Evolutionary conservation across 53 echinoderm and acorn worm genomes (phyloP).

Genomic region (Paelopatides confundens): DNA sequence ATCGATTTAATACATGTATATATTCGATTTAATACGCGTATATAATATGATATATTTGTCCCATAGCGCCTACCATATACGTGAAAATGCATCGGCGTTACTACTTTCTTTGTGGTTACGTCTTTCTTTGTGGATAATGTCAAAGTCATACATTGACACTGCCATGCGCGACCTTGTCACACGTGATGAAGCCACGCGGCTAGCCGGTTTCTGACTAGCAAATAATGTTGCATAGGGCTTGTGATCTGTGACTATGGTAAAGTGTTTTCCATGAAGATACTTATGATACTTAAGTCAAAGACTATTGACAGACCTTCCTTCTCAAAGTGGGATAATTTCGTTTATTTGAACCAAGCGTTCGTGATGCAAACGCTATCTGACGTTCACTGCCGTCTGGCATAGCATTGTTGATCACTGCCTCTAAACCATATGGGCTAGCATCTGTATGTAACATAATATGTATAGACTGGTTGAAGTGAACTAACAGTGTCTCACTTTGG

Average conservation of each 20-base stretch:
- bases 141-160: constrained; percentile 45
- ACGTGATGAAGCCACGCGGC: constrained; percentile 54
- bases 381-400: neutral
- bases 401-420: neutral
- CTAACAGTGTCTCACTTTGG: neutral
- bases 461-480: neutral
- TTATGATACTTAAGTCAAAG: constrained; percentile 70
- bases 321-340: constrained; percentile 1
- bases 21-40: too few relatives aligned
- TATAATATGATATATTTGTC: too few relatives aligned
- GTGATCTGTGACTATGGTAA: constrained; percentile 54
- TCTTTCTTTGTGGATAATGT: constrained; percentile 55
- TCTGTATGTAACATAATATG: neutral
- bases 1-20: too few relatives aligned
- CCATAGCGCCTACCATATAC: too few relatives aligned
- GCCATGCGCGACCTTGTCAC: constrained; percentile 55
- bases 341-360: too few relatives aligned
- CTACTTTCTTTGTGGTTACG: constrained; percentile 46
- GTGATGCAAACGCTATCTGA: neutral
- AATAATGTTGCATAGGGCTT: constrained; percentile 32
- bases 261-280: constrained; percentile 41
- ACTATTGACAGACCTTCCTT: constrained; percentile 54
- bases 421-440: constrained; percentile 5
- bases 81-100: constrained; percentile 71
- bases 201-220: constrained; percentile 55